A percentile compares a stretch with the other conserved stretches of the same genome.
Conservation (phyloP, 2,888 invertebrate species). For the Parnassius glacialis region DNA sequence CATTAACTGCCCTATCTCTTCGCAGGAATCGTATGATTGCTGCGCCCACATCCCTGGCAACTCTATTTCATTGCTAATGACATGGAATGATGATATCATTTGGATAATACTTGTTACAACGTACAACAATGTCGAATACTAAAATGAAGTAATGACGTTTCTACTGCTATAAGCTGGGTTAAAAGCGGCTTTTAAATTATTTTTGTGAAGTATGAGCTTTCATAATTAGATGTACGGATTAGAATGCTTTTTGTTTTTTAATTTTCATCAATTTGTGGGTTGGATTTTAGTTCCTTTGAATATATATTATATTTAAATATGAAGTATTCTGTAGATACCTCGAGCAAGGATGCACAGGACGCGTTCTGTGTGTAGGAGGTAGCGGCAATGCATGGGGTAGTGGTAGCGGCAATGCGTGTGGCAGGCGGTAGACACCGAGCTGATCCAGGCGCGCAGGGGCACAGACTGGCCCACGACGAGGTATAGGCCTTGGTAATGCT, state of each 20-base stretch:
- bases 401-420: conserved; percentile 69
- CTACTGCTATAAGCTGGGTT: conserved; percentile 3
- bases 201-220: too few relatives aligned
- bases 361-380: conserved; percentile 71
- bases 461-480: conserved; percentile 71
- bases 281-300: too few relatives aligned
- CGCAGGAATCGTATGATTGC: neutral
- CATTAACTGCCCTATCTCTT: conserved; percentile 46
- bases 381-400: conserved; percentile 68
- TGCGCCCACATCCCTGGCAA: conserved; percentile 5
- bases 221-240: too few relatives aligned
- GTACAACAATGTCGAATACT: conserved; percentile 1
- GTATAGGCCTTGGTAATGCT: conserved; percentile 75
- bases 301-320: neutral
- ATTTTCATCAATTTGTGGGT: too few relatives aligned
- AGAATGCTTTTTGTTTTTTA: too few relatives aligned
- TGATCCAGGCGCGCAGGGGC: conserved; percentile 83
- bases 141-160: conserved; percentile 5
- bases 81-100: conserved; percentile 25
- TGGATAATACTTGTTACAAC: neutral
- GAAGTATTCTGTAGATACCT: conserved; percentile 51
- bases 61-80: conserved; percentile 22
- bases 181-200: neutral
- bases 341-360: conserved; percentile 48
- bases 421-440: conserved; percentile 84